Percentiles rank a stretch among this genome's conserved stretches.
phyloP scores from a whole-genome alignment of 2,113 vertebrate species.

The Limnothrissa miodon region DNA sequence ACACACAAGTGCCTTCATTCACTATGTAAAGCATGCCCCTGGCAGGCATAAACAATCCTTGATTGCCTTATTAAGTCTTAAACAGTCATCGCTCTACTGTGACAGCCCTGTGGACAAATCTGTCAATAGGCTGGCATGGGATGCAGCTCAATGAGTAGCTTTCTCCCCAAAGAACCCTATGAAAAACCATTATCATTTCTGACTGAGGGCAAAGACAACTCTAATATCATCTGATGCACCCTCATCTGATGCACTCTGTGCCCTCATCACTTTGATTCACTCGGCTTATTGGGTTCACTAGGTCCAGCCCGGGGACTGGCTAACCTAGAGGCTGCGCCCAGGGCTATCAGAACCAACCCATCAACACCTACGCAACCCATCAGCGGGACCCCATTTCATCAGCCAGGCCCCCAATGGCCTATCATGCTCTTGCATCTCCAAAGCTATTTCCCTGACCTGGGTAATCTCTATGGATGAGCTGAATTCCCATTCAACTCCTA shows the following conservation, averaged over 20 bases:
- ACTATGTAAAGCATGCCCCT: neutral
- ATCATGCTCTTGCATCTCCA: neutral
- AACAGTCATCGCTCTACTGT: conserved; percentile 12
- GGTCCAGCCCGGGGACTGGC: neutral
- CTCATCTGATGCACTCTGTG: neutral
- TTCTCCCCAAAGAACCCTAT: neutral
- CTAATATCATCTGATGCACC: neutral
- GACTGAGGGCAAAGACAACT: neutral
- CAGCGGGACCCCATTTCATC: conserved; percentile 10
- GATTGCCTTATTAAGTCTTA: conserved; percentile 18
- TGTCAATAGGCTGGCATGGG: neutral
- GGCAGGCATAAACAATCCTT: conserved; percentile 3
- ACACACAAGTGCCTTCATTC: neutral
- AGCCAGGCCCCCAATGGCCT: neutral
- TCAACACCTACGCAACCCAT: neutral
- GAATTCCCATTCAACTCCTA: neutral
- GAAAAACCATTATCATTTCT: neutral
- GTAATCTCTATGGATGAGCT: conserved; percentile 7
- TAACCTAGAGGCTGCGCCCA: neutral
- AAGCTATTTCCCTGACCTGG: neutral
- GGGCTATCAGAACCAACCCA: neutral
- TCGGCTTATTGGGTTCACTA: neutral
- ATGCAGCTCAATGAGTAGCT: neutral
- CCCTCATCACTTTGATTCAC: neutral
- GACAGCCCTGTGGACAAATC: conserved; percentile 3